Conservation (phyloP, 2,888 invertebrate species). For the Caenorhabditis auriculariae region DNA sequence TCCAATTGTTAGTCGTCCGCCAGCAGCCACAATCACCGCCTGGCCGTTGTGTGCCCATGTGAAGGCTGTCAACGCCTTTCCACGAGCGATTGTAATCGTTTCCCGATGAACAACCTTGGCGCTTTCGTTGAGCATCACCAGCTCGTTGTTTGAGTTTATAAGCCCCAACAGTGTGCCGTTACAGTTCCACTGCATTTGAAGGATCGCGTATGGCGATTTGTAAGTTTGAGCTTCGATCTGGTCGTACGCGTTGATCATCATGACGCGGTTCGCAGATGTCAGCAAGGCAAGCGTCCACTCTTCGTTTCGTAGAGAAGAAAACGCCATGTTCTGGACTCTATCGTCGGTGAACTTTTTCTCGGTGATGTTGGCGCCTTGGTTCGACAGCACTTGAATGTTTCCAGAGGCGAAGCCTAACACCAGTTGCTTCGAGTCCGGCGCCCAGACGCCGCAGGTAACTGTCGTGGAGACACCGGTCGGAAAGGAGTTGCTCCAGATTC, state of each 20-base stretch:
- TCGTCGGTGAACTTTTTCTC: conserved; percentile 47
- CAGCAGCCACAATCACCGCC: conserved; percentile 82
- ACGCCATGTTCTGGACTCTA: conserved; percentile 44
- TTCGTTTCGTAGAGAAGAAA: conserved; percentile 31
- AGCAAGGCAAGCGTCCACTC: conserved; percentile 56
- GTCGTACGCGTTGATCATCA: conserved; percentile 39
- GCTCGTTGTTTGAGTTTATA: conserved; percentile 43
- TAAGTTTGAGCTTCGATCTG: conserved; percentile 30
- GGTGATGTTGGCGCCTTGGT: conserved; percentile 52
- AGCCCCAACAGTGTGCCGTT: conserved; percentile 52
- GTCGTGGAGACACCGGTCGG: conserved; percentile 66
- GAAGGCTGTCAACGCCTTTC: conserved; percentile 75
- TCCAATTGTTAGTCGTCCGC: conserved; percentile 75
- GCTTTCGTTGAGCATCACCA: conserved; percentile 28
- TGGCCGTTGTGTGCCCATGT: conserved; percentile 99
- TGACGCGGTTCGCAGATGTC: conserved; percentile 21
- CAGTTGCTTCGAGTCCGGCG: conserved; percentile 87
- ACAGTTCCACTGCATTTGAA: conserved; percentile 51
- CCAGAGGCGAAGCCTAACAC: conserved; percentile 55
- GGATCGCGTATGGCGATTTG: conserved; percentile 28
- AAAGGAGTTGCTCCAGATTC: conserved; percentile 96
- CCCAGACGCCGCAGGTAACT: conserved; percentile 96
- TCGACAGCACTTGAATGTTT: conserved; percentile 49
- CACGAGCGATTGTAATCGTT: conserved; percentile 5
- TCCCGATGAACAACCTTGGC: conserved; percentile 35